Base-by-base conservation (phyloP, 2,113 vertebrate genomes). In the Plectropomus leopardus region DNA sequence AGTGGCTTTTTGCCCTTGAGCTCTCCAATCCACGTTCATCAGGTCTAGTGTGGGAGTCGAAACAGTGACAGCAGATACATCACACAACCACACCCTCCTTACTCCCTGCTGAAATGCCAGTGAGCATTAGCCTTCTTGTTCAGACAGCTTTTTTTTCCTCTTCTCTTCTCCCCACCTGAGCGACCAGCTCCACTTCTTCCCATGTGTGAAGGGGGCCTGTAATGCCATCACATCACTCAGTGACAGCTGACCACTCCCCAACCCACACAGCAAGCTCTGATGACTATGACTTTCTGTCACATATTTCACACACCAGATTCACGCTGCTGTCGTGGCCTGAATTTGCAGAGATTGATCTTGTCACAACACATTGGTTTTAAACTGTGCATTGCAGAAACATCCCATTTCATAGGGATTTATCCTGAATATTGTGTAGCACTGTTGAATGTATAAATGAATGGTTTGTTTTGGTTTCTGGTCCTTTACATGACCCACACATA, bases 221-320 rank as follows among this genome's bases (percentile, higher is more conserved):
- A 85, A 89, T 78, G 77, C 68, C 84, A 57, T 67, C 85, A 86
- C 89, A 90, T 93, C 88, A 76, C 66, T 87, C 90, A 86, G 86
- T 75, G 88, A 86, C 87, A 83, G 78, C 80, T 87, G 90, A 88
- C 90, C 91, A 89, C 80, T 80, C 84, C 82, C 76, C 60, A 66
- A 50, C 80, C 82, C 72, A 57, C 44, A 51, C 84, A 40, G 42
- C 63, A 66, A 45, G 80, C 86, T 61, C 86, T 60, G 75, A 87
- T 76, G 82, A 82, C 73, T 64, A 44, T 54, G 81, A 48, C 87
- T 78, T 50, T 66, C 72, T 76, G 78, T 80, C 85, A 71, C 48
- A 82, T 67, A 67, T 66, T 64, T 81, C 76, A 73, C 64, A 30
- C 50, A 23, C 17, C 79, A 77, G 15, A 86, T 83, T 65, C 69